Evolutionary conservation across 2,888 invertebrate species (phyloP), one percentile per base, ranked within the genome.

Genomic region (Leptothorax acervorum): DNA sequence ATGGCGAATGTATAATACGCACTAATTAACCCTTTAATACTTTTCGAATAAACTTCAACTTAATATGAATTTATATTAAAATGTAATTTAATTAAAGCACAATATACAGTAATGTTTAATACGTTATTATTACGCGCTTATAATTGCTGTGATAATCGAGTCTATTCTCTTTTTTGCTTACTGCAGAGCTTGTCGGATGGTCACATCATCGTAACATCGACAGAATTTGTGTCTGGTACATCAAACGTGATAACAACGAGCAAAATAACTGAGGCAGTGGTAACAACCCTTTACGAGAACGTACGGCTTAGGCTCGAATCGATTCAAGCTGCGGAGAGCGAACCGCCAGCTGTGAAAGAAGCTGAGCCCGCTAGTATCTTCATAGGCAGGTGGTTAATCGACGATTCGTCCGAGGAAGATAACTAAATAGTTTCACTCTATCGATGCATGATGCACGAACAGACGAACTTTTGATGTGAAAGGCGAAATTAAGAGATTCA

Each of bases 181-280:
- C 85, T 84, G 1, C 85, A 91, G 91, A 87, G 79, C n/a, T 85
- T 89, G 5, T 90, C 88, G 57, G 84, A 84, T 5, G 88, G 87
- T 68, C 73, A 86, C 15, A 88, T 91, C 35, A 70, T 66, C 9
- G 68, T 91, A 65, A 89, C 89, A 0, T 85, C 88, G 11, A 86
- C 86, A 12, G 90, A 89, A 31, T 90, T 91, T 53, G 81, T 87
- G 39, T 90, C 91, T 2, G 83, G 78, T 2, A 88, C 85, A 0
- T 82, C 75, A 15, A 90, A 86, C 12, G 82, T 86, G 23, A 83
- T 89, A 18, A 86, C 53, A 3, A 71, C 85, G 15, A 84, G 55
- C 9, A 79, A 73, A 48, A 31, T 82, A 35, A 83, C 82, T 3
- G 85, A 85, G 1, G 63, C 66, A 1, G 45, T 81, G 35, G 18